Percentiles rank a stretch among this genome's conserved stretches.
Conservation (phyloP, 2,113 vertebrate genomes). For the Ophiodon elongatus region DNA sequence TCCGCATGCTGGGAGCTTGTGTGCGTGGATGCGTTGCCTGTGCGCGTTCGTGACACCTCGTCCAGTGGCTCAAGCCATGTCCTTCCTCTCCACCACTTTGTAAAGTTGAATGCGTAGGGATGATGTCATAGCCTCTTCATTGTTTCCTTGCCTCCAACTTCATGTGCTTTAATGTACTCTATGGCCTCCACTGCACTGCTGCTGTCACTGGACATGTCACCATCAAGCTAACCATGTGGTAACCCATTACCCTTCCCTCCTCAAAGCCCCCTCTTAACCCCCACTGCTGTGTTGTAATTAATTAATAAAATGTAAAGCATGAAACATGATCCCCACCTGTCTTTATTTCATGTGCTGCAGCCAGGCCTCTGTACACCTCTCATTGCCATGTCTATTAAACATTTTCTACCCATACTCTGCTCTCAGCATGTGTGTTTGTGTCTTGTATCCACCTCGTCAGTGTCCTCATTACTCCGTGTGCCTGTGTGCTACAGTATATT, state of each 20-base stretch:
- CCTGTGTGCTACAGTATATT: conserved; percentile 35
- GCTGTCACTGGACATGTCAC: conserved; percentile 55
- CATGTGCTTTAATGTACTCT: conserved; percentile 49
- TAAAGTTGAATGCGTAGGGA: conserved; percentile 74
- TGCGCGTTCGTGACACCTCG: conserved; percentile 9
- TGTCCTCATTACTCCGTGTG: conserved; percentile 67
- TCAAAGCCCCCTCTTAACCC: not conserved
- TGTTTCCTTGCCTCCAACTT: conserved; percentile 61
- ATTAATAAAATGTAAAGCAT: conserved; percentile 76
- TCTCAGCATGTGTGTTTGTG: conserved; percentile 68
- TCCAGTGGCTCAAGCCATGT: conserved; percentile 36
- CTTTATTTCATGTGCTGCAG: conserved; percentile 58
- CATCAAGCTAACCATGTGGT: conserved; percentile 65
- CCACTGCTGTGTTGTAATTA: conserved; percentile 48
- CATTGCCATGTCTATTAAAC: conserved; percentile 65
- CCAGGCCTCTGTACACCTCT: conserved; percentile 51
- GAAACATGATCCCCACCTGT: conserved; percentile 63
- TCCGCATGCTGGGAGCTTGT: conserved; percentile 64
- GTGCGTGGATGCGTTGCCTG: conserved; percentile 1
- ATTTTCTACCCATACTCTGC: conserved; percentile 47
- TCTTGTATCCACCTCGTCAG: conserved; percentile 54
- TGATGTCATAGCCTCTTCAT: conserved; percentile 70
- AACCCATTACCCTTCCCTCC: conserved; percentile 45
- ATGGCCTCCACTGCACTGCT: conserved; percentile 50
- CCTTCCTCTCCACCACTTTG: conserved; percentile 64